Evolutionary conservation across 2,113 vertebrate species (phyloP).

Genomic region (Isurus oxyrinchus): DNA sequence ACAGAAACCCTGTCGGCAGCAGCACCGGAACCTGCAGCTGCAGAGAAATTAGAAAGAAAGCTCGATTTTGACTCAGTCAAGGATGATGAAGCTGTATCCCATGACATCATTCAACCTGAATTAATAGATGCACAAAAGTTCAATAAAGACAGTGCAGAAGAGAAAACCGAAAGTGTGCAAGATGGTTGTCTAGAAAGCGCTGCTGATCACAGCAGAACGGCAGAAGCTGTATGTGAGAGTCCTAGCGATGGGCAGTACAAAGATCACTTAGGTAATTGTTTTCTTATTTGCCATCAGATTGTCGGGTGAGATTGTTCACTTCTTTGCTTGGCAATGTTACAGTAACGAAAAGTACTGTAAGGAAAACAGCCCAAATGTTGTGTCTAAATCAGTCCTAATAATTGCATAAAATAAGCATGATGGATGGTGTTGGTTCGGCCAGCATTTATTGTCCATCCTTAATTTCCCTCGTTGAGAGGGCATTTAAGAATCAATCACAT

Average conservation of each 20-base stretch:
- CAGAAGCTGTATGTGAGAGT: constrained; percentile 46
- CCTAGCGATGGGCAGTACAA: background rate
- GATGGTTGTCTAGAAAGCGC: constrained; percentile 74
- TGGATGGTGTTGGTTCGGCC: background rate
- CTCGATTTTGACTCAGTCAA: constrained; percentile 58
- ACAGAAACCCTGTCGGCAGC: background rate
- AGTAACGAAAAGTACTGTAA: background rate
- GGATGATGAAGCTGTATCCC: constrained; percentile 67
- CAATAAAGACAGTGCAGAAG: constrained; percentile 52
- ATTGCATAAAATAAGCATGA: constrained; percentile 6
- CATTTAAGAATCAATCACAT: no score
- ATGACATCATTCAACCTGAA: constrained; percentile 56
- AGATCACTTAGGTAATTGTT: background rate
- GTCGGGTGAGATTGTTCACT: background rate
- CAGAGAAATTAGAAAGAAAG: constrained; percentile 51
- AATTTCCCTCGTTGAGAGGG: no score
- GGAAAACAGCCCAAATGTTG: background rate
- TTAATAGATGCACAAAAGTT: constrained; percentile 51
- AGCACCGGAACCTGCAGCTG: constrained; percentile 33
- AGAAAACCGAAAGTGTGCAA: constrained; percentile 59
- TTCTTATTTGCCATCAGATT: background rate
- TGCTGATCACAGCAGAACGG: constrained; percentile 66
- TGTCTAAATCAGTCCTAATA: background rate
- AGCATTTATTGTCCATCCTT: no score
- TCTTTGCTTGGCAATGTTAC: background rate